phyloP scores from a whole-genome alignment of 2,797 vertebrate species.

The Iguana delicatissima region DNA sequence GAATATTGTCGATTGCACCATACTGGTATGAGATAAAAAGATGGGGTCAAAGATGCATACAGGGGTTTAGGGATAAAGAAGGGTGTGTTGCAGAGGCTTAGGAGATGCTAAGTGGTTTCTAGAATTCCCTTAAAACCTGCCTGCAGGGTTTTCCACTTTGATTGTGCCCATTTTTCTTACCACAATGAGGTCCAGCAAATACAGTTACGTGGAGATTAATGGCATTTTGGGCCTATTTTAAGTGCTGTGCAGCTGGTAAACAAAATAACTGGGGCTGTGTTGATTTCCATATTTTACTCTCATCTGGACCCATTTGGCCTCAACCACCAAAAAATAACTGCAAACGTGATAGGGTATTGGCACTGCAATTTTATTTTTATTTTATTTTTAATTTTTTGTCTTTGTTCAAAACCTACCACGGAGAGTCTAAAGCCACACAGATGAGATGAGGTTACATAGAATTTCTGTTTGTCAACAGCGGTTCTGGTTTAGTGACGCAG shows the following conservation, averaged over 20 bases:
- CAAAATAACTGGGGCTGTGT: neutral
- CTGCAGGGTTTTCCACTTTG: neutral
- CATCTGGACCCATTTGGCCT: neutral
- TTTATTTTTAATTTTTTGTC: neutral
- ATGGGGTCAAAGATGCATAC: neutral
- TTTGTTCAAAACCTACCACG: neutral
- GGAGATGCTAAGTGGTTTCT: neutral
- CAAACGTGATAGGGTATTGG: neutral
- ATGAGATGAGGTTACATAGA: neutral
- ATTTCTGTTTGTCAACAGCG: too few species aligned
- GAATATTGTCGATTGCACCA: too few species aligned
- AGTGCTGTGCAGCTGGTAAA: neutral
- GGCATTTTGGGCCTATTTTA: neutral
- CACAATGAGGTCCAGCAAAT: neutral
- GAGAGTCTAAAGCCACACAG: neutral
- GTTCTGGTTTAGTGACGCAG: neutral
- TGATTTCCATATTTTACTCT: neutral
- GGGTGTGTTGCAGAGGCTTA: neutral
- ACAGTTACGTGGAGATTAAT: neutral
- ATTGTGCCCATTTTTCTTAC: neutral
- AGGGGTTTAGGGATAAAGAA: neutral
- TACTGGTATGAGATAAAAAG: too few species aligned
- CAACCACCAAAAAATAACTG: neutral
- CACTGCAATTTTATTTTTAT: neutral
- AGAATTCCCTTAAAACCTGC: neutral